Percentiles rank a stretch among this genome's conserved stretches.
Evolutionary conservation across 2,797 vertebrate species (phyloP).

Genomic region (Anisognathus igniventris): DNA sequence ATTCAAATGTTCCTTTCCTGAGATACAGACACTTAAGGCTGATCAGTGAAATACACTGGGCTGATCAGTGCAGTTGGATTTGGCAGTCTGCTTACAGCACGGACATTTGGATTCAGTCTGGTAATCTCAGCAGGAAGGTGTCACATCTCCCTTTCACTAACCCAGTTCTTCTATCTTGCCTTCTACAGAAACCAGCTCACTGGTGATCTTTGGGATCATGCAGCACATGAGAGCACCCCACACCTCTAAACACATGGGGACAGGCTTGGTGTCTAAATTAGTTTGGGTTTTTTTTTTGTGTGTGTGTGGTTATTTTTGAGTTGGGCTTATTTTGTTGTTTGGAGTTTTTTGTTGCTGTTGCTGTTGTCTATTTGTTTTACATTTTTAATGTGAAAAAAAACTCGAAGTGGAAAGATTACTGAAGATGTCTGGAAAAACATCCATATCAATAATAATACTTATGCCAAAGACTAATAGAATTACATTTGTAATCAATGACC

Average conservation of each 20-base stretch:
- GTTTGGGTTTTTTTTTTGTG: fast-evolving
- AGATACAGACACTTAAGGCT: neutral
- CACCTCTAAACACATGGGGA: neutral
- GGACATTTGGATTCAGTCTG: neutral
- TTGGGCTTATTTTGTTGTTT: neutral
- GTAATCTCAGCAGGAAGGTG: neutral
- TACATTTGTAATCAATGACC: neutral
- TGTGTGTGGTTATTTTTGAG: neutral
- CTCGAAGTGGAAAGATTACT: neutral
- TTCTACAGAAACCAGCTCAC: neutral
- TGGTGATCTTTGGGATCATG: neutral
- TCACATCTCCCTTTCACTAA: neutral
- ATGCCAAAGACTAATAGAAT: neutral
- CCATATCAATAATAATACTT: neutral
- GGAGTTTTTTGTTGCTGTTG: neutral
- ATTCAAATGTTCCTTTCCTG: neutral
- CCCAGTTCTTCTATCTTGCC: neutral
- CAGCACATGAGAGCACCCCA: neutral
- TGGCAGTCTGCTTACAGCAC: neutral
- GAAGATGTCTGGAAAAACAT: neutral
- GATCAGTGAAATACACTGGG: neutral
- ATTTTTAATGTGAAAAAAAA: neutral
- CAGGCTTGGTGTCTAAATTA: neutral
- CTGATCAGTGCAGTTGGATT: neutral
- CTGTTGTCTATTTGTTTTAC: neutral